Percentiles rank a stretch among this genome's conserved stretches.
Conservation (phyloP, 2,888 invertebrate species). For the Eurytoma adleriae region DNA sequence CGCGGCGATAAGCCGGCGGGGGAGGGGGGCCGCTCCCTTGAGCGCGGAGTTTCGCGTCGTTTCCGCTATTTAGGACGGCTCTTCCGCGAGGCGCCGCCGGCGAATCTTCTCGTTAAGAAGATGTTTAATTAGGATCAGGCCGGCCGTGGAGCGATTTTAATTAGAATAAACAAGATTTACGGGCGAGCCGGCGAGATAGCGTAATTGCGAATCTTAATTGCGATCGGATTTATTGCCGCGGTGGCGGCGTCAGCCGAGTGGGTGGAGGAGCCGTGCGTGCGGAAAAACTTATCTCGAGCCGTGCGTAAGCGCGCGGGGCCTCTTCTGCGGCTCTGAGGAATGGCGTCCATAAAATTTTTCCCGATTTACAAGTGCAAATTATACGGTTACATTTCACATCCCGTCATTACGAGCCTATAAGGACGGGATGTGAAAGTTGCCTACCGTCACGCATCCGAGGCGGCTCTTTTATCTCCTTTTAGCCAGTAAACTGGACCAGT, state of each 20-base stretch:
- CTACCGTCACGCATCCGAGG: not conserved
- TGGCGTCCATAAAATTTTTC: conserved; percentile 9
- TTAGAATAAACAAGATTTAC: conserved; percentile 58
- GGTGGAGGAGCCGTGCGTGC: conserved; percentile 14
- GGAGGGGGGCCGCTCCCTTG: conserved; percentile 3
- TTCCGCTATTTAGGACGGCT: conserved; percentile 50
- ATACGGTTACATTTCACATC: not conserved
- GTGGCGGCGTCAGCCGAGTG: conserved; percentile 5
- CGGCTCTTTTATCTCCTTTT: too few relatives aligned
- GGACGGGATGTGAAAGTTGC: conserved; percentile 11
- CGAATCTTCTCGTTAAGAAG: conserved; percentile 50
- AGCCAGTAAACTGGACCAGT: too few relatives aligned
- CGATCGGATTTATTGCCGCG: conserved; percentile 49
- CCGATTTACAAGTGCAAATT: not conserved
- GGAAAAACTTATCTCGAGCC: conserved; percentile 1
- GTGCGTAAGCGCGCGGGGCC: not conserved
- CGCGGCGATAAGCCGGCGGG: conserved; percentile 16
- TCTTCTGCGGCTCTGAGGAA: conserved; percentile 12
- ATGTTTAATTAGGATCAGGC: conserved; percentile 55
- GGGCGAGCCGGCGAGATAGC: conserved; percentile 36
- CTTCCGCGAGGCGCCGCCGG: conserved; percentile 8
- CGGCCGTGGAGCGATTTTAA: conserved; percentile 48
- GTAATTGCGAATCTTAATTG: conserved; percentile 57
- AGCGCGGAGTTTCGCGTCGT: conserved; percentile 40
- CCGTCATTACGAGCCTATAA: not conserved